These are phyloP conservation scores for Apus apus DNA, from an alignment of 2,113 vertebrate genomes.

Conservation along the genomic window DNA sequence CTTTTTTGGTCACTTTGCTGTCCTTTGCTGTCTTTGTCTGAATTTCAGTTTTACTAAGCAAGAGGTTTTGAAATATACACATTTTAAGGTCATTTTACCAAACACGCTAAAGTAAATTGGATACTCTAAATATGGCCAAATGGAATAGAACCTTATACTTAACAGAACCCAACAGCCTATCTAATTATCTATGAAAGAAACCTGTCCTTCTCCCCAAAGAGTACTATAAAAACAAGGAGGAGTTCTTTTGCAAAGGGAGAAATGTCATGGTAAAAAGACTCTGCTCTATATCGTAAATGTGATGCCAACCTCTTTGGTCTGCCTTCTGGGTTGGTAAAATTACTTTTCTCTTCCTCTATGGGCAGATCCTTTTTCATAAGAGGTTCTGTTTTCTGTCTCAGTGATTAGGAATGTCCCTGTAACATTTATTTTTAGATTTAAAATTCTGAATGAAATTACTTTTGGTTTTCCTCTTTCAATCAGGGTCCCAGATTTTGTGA, in stretches of 20 bases:
- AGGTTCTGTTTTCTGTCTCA: not conserved
- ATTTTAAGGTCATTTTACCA: not conserved
- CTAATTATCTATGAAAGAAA: not conserved
- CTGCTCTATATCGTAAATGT: not conserved
- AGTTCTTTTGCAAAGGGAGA: not conserved
- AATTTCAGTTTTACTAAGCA: not conserved
- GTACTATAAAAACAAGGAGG: not conserved
- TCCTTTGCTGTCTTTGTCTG: not conserved
- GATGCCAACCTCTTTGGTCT: not conserved
- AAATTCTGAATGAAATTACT: not conserved
- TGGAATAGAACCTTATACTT: not conserved
- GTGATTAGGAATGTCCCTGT: not conserved
- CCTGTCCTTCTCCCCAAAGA: rapidly evolving
- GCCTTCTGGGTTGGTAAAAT: not conserved
- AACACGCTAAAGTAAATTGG: not conserved
- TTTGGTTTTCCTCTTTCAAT: not conserved
- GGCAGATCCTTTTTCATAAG: not conserved
- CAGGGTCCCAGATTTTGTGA: not conserved
- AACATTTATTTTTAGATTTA: not conserved
- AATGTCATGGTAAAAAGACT: not conserved
- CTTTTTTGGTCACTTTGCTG: not conserved
- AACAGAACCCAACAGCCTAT: not conserved
- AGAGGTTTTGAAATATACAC: not conserved
- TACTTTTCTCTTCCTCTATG: not conserved
- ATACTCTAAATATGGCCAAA: not conserved